Conservation (phyloP, 2,797 vertebrate species). For the Staurois parvus region DNA sequence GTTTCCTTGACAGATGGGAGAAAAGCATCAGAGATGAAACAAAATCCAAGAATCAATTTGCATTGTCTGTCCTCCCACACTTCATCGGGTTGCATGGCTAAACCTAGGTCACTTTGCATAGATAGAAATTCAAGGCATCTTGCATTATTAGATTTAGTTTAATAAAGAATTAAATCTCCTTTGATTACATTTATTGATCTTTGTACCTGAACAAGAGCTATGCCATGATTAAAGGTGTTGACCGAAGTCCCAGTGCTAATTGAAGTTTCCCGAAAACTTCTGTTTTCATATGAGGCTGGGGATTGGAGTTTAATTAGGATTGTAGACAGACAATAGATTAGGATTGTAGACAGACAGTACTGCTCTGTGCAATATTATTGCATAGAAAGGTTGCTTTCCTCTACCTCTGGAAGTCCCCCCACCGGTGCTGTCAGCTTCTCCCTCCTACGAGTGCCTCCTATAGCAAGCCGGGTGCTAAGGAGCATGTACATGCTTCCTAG, state of each 20-base stretch:
- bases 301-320: background rate
- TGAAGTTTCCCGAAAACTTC: slow-evolving; percentile 37
- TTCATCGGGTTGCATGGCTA: slow-evolving; percentile 15
- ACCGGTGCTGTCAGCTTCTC: no score
- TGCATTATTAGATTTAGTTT: slow-evolving; percentile 44
- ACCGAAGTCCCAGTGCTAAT: slow-evolving; percentile 32
- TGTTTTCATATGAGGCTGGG: background rate
- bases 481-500: no score
- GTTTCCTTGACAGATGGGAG: slow-evolving; percentile 48
- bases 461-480: no score
- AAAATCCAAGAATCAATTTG: slow-evolving; percentile 18
- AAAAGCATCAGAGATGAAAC: slow-evolving; percentile 29
- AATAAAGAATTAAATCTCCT: slow-evolving; percentile 53
- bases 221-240: slow-evolving; percentile 35
- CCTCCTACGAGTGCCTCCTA: no score
- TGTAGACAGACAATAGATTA: background rate
- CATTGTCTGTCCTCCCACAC: slow-evolving; percentile 36
- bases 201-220: slow-evolving; percentile 17
- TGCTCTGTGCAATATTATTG: no score
- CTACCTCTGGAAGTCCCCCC: no score
- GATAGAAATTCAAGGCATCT: slow-evolving; percentile 23
- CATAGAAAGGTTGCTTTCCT: no score
- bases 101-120: slow-evolving; percentile 10
- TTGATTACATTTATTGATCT: slow-evolving; percentile 56
- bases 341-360: background rate